phyloP scores from a whole-genome alignment of 2,888 invertebrate species.

The Epinotia brunnichana region DNA sequence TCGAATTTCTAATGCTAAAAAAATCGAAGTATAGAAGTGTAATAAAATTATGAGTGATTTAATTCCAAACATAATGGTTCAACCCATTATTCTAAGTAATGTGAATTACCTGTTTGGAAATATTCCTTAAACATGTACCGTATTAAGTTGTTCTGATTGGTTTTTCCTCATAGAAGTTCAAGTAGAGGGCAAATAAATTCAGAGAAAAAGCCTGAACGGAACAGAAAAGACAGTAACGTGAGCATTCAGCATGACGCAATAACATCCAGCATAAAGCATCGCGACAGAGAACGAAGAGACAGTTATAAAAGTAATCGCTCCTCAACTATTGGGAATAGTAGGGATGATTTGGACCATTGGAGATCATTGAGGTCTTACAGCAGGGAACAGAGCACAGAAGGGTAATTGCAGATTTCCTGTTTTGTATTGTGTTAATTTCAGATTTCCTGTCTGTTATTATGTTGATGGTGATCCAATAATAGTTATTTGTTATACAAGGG shows the following conservation, averaged over 20 bases:
- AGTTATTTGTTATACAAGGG: too few relatives aligned
- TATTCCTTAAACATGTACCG: too few relatives aligned
- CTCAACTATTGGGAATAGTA: slow-evolving; percentile 76
- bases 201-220: slow-evolving; percentile 70
- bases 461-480: too few relatives aligned
- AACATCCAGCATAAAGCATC: slow-evolving; percentile 62
- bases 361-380: slow-evolving; percentile 77
- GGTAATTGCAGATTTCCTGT: slow-evolving; percentile 57
- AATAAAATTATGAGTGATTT: not conserved
- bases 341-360: slow-evolving; percentile 79
- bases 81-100: too few relatives aligned
- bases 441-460: too few relatives aligned
- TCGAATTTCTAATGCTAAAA: too few relatives aligned
- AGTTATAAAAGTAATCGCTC: slow-evolving; percentile 77
- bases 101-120: too few relatives aligned
- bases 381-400: slow-evolving; percentile 79
- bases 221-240: slow-evolving; percentile 72
- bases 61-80: not conserved
- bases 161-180: slow-evolving; percentile 65
- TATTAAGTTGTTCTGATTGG: not conserved
- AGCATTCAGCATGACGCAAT: slow-evolving; percentile 71
- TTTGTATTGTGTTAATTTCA: not conserved
- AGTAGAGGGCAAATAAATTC: slow-evolving; percentile 73
- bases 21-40: too few relatives aligned
- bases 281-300: slow-evolving; percentile 71